A percentile compares a stretch with the other conserved stretches of the same genome.
Conservation (phyloP, 2,797 vertebrate species). For the Champsocephalus esox region DNA sequence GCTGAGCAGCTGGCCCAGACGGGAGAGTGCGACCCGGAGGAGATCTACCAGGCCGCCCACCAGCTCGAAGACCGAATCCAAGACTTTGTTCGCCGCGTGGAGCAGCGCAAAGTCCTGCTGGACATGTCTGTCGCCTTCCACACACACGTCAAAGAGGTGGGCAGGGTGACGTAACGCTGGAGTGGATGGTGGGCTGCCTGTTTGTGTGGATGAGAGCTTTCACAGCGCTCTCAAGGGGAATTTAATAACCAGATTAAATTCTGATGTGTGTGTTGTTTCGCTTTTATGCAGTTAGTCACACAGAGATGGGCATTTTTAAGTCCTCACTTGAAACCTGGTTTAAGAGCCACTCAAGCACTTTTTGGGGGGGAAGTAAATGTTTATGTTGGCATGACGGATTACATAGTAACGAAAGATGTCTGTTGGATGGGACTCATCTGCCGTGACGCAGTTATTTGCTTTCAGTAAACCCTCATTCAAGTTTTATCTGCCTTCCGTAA, state of each 20-base stretch:
- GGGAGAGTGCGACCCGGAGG: slow-evolving; percentile 97
- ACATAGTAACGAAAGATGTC: too few species aligned
- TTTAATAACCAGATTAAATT: slow-evolving; percentile 44
- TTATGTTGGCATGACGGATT: too few species aligned
- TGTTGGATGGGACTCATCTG: too few species aligned
- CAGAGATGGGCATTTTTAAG: not conserved
- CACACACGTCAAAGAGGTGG: slow-evolving; percentile 98
- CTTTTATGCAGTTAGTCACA: slow-evolving; percentile 23
- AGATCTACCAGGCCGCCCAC: slow-evolving; percentile 99
- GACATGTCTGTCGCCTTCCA: slow-evolving; percentile 99
- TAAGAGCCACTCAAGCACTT: too few species aligned
- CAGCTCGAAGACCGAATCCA: slow-evolving; percentile 97
- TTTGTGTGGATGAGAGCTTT: slow-evolving; percentile 58
- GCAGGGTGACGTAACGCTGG: slow-evolving; percentile 58
- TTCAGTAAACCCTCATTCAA: too few species aligned
- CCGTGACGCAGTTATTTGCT: too few species aligned
- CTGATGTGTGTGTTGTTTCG: slow-evolving; percentile 17
- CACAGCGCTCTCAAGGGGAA: slow-evolving; percentile 33
- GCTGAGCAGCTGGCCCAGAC: slow-evolving; percentile 98
- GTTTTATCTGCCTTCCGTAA: too few species aligned
- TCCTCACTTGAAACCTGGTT: not conserved
- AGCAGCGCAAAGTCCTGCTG: slow-evolving; percentile 95
- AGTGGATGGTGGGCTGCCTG: slow-evolving; percentile 64
- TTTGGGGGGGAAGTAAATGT: too few species aligned
- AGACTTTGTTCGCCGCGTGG: slow-evolving; percentile 97